Base-by-base conservation (phyloP, 2,888 invertebrate species). In the Drosophila seclusa region DNA sequence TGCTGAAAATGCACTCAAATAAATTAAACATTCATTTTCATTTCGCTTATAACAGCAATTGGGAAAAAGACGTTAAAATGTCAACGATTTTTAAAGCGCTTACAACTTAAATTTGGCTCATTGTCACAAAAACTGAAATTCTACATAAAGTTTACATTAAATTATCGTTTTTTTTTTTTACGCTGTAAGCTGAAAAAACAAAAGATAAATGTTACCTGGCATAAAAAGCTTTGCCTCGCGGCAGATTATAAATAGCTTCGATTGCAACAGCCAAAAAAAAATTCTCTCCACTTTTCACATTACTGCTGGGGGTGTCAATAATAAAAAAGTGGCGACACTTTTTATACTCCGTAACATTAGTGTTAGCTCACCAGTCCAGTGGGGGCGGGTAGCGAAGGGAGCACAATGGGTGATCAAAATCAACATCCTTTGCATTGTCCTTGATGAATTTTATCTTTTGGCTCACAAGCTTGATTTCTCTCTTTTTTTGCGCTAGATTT, bases 401-500 rank as follows among this genome's bases (percentile, higher is more conserved):
- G 58, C 48, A 18, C 60, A 57, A 57, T 52, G 61, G 55, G 45
- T 64, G 63, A 62, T 70, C 64, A 57, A 52, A 27, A 62, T 50
- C 53, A 61, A 67, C 53, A 52, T 72, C 59, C 64, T 36, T 60
- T 52, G 40, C 68, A 64, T 63, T 86, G 86, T 66, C 83, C 78
- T 83, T 88, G 83, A 83, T 80, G 88, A 80, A 83, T 83, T 80
- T 80, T 66, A 66, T 60, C 66, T 54, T 69, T 72, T 64, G 57
- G 45, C 32, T 71, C 62, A 80, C 68, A 80, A 34, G 31, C 48
- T 16, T 27, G 11, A 13, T 24, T 52, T 11, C 24, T 5, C 24
- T 5, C 24, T 40, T n/a, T 52, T 38, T 36, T 36, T 73, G 34
- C 58, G 4, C 54, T 24, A 4, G 16, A 53, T 31, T 55, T 45